These are phyloP conservation scores for Apocrypta bakeri DNA, from an alignment of 1,140 invertebrate species.

Conservation along the genomic window DNA sequence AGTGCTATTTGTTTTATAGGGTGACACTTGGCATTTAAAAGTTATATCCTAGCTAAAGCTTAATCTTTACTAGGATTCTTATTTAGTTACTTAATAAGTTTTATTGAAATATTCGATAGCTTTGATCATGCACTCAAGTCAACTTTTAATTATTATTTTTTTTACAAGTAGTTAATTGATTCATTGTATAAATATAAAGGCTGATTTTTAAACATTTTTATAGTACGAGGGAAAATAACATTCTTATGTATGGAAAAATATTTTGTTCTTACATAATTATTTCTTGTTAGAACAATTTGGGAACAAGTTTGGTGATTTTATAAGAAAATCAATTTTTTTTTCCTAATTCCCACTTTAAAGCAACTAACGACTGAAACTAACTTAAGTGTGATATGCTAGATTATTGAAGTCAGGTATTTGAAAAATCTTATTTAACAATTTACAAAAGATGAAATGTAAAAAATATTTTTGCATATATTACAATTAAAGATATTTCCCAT, in stretches of 20 bases:
- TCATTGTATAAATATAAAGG: conserved; percentile 42
- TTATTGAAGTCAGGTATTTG: conserved; percentile 29
- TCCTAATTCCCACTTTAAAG: conserved; percentile 28
- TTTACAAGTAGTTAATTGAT: conserved; percentile 38
- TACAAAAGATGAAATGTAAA: neutral
- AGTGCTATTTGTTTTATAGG: conserved; percentile 29
- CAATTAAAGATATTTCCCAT: neutral
- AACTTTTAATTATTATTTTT: conserved; percentile 37
- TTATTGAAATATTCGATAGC: conserved; percentile 25
- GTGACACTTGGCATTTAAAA: conserved; percentile 37
- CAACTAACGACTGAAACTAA: conserved; percentile 44
- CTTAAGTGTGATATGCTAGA: conserved; percentile 46
- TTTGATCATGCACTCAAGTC: conserved; percentile 34
- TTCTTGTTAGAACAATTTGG: conserved; percentile 43
- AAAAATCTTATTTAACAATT: neutral
- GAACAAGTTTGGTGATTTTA: conserved; percentile 48
- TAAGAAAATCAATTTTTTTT: conserved; percentile 40
- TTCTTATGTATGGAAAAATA: conserved; percentile 34
- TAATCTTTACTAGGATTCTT: conserved; percentile 25
- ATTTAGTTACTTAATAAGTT: conserved; percentile 28
- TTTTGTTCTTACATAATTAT: conserved; percentile 44
- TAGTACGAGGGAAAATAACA: conserved; percentile 23
- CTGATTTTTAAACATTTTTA: conserved; percentile 39
- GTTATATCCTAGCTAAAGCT: conserved; percentile 11
- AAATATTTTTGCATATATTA: neutral